Conservation (phyloP, 2,888 invertebrate genomes). For the Odontocolon sp. region DNA sequence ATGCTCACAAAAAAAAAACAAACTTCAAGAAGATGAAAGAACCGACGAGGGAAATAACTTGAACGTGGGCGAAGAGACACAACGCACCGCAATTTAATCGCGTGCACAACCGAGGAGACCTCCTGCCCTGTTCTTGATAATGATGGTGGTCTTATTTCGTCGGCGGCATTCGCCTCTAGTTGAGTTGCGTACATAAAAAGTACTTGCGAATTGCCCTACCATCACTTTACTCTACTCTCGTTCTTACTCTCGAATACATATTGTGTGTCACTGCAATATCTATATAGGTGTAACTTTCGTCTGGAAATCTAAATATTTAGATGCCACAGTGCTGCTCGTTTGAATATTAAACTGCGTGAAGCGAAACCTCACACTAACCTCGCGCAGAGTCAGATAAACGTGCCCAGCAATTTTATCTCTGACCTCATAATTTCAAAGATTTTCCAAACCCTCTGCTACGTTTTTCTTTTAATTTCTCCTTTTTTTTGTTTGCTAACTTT, state of each 20-base stretch:
- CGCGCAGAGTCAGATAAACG: too few relatives aligned
- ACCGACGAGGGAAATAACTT: conserved; percentile 54
- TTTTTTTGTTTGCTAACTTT: too few relatives aligned
- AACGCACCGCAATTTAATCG: conserved; percentile 56
- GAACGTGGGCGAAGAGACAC: conserved; percentile 39
- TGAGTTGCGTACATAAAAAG: conserved; percentile 6
- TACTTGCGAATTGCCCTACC: background rate
- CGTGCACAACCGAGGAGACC: conserved; percentile 46
- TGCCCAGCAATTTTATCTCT: too few relatives aligned
- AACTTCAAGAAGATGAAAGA: conserved; percentile 39
- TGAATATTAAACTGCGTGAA: conserved; percentile 63
- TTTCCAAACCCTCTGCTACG: too few relatives aligned
- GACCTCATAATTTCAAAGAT: too few relatives aligned
- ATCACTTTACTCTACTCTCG: background rate
- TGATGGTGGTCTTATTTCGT: background rate
- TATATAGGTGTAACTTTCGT: conserved; percentile 14
- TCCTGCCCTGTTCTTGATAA: background rate
- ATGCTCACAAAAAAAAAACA: background rate
- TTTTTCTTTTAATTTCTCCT: too few relatives aligned
- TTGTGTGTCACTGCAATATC: background rate
- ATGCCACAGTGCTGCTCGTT: conserved; percentile 46
- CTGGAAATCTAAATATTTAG: conserved; percentile 66
- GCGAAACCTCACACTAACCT: background rate
- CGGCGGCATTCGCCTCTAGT: background rate
- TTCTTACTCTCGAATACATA: background rate